Base-by-base conservation (phyloP, 2,797 vertebrate species). In the Leucoraja ocellata region DNA sequence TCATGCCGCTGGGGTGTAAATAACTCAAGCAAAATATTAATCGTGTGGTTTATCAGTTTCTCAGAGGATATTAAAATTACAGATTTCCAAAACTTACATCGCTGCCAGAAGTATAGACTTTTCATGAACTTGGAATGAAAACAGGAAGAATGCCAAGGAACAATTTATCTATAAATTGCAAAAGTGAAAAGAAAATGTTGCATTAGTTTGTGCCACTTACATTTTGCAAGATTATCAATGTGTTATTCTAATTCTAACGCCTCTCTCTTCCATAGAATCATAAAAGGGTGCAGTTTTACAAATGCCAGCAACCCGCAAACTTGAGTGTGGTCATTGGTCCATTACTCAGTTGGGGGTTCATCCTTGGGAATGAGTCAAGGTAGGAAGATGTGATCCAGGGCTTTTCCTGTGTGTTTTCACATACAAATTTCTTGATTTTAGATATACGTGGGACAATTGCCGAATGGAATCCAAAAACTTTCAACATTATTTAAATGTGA, bases 71-170 rank as follows among this genome's bases (percentile, higher is more conserved):
- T 88, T 68, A 88, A 88, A 86, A 88, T 36, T 32, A 65, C 7
- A 88, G 61, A 88, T 88, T 68, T 46, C 63, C 16, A 93, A 93
- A 93, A 98, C 99, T 99, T 97, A 99, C 99, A 98, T 76, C 73
- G 98, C 96, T 94, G 96, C 97, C 83, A 99, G 95, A 46, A 99
- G 98, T 96, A 99, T 98, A 93, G 99, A 99, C 95, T 99, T 99
- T 95, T 99, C 99, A 32, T 99, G 99, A 93, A 99, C 99, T 98
- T 99, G 99, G 94, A 98, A 99, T 95, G 99, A 99, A 97, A 99
- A 99, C 25, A 99, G 97, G 96, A 99, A 99, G 96, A 99, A 99
- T 0, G 98, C 98, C 94, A 99, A 95, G 1, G 99, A 98, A 93
- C 98, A 98, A 95, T 97, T 98, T 93, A 97, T 97, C 99, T 99